phyloP scores from a whole-genome alignment of 2,113 vertebrate genomes.

The Campylorhamphus procurvoides region DNA sequence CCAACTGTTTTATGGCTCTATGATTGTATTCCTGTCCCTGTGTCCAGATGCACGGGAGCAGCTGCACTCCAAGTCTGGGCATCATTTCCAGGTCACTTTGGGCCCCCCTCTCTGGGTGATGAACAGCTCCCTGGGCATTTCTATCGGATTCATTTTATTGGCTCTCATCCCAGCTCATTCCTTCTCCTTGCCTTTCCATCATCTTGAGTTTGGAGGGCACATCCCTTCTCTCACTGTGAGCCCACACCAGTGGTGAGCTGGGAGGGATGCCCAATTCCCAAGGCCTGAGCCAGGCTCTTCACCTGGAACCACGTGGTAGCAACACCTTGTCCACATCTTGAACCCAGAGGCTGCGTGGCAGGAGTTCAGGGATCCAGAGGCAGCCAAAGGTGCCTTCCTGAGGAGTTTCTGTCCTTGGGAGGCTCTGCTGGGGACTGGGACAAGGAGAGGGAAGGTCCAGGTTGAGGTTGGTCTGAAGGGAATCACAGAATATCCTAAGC shows the following conservation, averaged over 20 bases:
- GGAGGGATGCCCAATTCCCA: neutral
- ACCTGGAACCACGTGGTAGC: neutral
- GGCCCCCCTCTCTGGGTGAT: neutral
- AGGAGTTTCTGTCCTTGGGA: neutral
- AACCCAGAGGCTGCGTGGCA: neutral
- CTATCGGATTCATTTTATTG: accelerated
- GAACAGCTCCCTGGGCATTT: neutral
- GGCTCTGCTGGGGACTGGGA: neutral
- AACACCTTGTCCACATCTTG: neutral
- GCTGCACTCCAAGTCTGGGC: neutral
- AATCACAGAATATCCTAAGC: neutral
- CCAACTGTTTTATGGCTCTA: accelerated
- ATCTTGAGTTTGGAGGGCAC: neutral
- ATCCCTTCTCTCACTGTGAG: neutral
- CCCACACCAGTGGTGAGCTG: neutral
- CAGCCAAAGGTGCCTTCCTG: neutral
- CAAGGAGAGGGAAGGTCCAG: neutral
- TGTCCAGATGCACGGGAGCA: neutral
- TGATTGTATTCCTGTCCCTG: neutral
- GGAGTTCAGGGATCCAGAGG: neutral
- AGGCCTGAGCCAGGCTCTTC: neutral
- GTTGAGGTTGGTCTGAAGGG: neutral
- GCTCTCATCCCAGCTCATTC: neutral
- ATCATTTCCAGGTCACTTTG: neutral
- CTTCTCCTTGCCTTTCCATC: neutral